Conservation (phyloP, 2,113 vertebrate genomes). For the Bubo blakistoni region DNA sequence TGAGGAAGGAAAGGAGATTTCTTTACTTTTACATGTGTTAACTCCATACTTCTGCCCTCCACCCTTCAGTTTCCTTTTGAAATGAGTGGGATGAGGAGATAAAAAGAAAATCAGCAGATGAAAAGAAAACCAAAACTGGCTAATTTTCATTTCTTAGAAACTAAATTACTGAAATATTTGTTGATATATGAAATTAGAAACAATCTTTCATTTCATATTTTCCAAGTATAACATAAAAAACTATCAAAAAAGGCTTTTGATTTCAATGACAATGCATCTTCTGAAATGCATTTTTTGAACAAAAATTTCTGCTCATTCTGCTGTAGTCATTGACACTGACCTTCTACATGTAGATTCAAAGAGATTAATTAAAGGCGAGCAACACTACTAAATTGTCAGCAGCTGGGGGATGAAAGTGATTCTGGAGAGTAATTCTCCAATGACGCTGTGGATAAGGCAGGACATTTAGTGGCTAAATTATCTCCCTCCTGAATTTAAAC, state of each 20-base stretch:
- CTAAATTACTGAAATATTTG: background rate
- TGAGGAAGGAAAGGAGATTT: background rate
- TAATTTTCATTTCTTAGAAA: background rate
- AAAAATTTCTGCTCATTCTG: background rate
- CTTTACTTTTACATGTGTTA: background rate
- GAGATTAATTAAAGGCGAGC: slow-evolving; percentile 43
- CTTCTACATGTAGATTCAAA: slow-evolving; percentile 45
- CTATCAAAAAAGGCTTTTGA: background rate
- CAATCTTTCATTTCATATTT: background rate
- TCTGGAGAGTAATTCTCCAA: slow-evolving; percentile 17
- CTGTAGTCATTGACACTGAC: background rate
- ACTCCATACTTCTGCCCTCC: background rate
- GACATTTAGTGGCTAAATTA: slow-evolving; percentile 46
- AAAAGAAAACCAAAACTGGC: background rate
- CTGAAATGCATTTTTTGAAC: background rate
- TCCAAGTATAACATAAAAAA: background rate
- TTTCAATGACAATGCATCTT: background rate
- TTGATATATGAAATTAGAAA: background rate
- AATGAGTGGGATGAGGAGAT: background rate
- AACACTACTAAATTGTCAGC: slow-evolving; percentile 44
- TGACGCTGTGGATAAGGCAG: background rate
- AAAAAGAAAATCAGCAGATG: background rate
- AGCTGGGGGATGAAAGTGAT: slow-evolving; percentile 47
- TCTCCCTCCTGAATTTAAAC: slow-evolving; percentile 39
- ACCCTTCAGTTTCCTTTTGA: background rate